A percentile compares a stretch with the other conserved stretches of the same genome.
These are phyloP conservation scores for Calosoma granatense DNA, from an alignment of 1,140 invertebrate genomes.

Conservation along the genomic window DNA sequence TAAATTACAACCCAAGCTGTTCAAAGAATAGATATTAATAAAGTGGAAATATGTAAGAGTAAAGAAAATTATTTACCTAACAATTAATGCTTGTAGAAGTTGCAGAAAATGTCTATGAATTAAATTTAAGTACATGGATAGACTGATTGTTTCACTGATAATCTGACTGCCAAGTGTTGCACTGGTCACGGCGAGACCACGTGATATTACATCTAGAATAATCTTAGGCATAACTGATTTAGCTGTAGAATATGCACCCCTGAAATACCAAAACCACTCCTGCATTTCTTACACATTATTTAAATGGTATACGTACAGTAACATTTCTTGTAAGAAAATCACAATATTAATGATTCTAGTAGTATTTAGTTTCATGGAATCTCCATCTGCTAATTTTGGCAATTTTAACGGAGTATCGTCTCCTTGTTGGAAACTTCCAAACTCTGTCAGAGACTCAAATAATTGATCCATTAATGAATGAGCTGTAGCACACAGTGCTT, in stretches of 20 bases:
- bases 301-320: background rate
- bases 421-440: background rate
- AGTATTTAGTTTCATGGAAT: background rate
- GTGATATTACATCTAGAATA: background rate
- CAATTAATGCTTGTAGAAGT: background rate
- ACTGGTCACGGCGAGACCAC: background rate
- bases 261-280: background rate
- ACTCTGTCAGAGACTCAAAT: background rate
- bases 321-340: background rate
- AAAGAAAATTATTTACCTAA: background rate
- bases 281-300: background rate
- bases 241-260: background rate
- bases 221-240: background rate
- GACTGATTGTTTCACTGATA: background rate
- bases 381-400: background rate
- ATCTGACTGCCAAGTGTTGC: background rate
- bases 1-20: conserved; percentile 2
- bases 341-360: background rate
- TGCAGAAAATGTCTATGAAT: background rate
- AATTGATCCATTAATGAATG: background rate
- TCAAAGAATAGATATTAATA: background rate
- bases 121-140: background rate
- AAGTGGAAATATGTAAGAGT: background rate
- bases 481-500: background rate
- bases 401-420: background rate